Base-by-base conservation (phyloP, 2,797 vertebrate species). In the Leptatherina wallacei region DNA sequence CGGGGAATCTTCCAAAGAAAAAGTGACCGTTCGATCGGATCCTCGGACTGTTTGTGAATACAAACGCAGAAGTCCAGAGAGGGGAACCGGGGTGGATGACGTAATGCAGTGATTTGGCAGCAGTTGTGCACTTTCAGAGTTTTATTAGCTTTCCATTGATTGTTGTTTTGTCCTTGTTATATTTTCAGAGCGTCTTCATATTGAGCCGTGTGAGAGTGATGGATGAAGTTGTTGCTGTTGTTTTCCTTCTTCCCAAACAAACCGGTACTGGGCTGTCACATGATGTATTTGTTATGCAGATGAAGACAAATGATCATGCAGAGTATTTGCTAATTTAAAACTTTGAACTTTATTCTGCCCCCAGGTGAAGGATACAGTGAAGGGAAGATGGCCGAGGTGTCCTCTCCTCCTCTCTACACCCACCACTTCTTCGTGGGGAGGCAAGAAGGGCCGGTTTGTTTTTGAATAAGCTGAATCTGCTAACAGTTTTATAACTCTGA, bases 401-500 rank as follows among this genome's bases (percentile, higher is more conserved):
- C 57, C 24, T 27, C 24, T 27, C 24, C 24, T 27, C 24, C 24
- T 27, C 24, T 27, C 24, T 27, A 27, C 24, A 27, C 24, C 24
- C 24, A 27, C 24, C 1, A 2, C 55, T 61, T 61, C 69, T 33
- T 24, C 73, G 18, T 16, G 33, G 36, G 61, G 40, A 66, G 73
- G 74, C 82, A 73, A 61, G n/a, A 1, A 35, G 54, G 85, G 78
- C 88, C 91, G 90, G 88, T 93, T 32, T 94, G 93, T 92, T 93
- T 93, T 90, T 87, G 94, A 93, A 91, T 91, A 93, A 94, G 93
- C 89, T 86, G 80, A 93, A 92, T 93, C 92, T 76, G 86, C 78
- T 91, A 93, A 93, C 89, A 90, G 87, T 94, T 95, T 95, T 95
- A 94, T 92, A 93, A 93, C 94, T 89, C 89, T 71, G 73, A 86